A percentile compares a stretch with the other conserved stretches of the same genome.
Conservation (phyloP, 2,113 vertebrate species). For the Mugil cephalus region DNA sequence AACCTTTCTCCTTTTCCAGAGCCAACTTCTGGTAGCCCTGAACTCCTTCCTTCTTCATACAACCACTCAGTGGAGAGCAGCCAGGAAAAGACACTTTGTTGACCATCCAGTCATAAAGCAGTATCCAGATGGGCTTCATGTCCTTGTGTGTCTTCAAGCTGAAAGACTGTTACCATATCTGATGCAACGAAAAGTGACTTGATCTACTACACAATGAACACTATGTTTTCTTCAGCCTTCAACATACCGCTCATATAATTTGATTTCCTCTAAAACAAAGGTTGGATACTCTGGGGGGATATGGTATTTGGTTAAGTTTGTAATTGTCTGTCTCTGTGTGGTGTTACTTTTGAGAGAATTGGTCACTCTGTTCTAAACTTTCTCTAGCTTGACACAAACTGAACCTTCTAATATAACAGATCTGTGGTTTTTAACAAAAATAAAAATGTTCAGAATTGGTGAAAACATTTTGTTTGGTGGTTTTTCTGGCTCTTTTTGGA, state of each 20-base stretch:
- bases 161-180: slow-evolving; percentile 68
- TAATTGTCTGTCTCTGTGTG: slow-evolving; percentile 50
- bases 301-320: slow-evolving; percentile 37
- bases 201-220: slow-evolving; percentile 18
- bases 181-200: slow-evolving; percentile 16
- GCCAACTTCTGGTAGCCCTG: slow-evolving; percentile 60
- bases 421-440: slow-evolving; percentile 73
- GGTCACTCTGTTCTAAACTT: slow-evolving; percentile 44
- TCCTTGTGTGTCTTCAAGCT: slow-evolving; percentile 31
- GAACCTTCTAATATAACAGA: slow-evolving; percentile 24
- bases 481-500: slow-evolving; percentile 16
- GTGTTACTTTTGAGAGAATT: slow-evolving; percentile 53
- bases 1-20: slow-evolving; percentile 62
- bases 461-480: slow-evolving; percentile 29
- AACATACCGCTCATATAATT: slow-evolving; percentile 15
- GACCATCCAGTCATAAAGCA: slow-evolving; percentile 65
- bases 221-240: background rate
- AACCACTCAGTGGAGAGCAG: slow-evolving; percentile 56
- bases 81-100: slow-evolving; percentile 70
- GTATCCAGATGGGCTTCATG: slow-evolving; percentile 57
- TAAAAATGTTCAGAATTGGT: slow-evolving; percentile 56
- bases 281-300: slow-evolving; percentile 21
- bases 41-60: slow-evolving; percentile 57
- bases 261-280: slow-evolving; percentile 19
- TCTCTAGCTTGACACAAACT: slow-evolving; percentile 54